A percentile compares a stretch with the other conserved stretches of the same genome.
phyloP scores from a whole-genome alignment of 92 coral and sea anemone genomes.

The Siderastrea siderea region DNA sequence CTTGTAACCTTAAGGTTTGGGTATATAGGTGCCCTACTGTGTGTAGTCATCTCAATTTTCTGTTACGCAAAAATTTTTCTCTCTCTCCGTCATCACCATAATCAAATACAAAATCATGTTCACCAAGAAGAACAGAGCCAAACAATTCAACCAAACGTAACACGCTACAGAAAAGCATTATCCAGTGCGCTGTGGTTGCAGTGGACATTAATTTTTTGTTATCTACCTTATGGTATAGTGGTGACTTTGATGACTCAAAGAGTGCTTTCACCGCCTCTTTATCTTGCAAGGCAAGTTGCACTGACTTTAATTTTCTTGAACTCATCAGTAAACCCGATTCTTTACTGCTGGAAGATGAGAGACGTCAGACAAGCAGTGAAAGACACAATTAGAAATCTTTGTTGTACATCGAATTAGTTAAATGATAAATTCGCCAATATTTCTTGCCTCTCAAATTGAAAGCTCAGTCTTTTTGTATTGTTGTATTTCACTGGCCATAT shows the following conservation, averaged over 20 bases:
- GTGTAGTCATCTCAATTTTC: background rate
- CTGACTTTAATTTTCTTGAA: conserved; percentile 8
- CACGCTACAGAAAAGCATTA: conserved; percentile 19
- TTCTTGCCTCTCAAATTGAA: too few relatives aligned
- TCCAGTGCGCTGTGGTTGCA: conserved; percentile 35
- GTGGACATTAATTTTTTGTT: conserved; percentile 5
- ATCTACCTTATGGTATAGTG: conserved; percentile 14
- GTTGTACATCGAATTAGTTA: background rate
- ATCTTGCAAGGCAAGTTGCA: background rate
- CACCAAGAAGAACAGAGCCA: background rate
- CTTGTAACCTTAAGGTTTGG: background rate
- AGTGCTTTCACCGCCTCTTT: background rate
- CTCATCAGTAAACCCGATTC: conserved; percentile 44
- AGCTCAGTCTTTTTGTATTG: too few relatives aligned
- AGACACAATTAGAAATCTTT: background rate
- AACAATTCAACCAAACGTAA: background rate
- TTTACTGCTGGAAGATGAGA: conserved; percentile 29
- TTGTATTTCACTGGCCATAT: too few relatives aligned
- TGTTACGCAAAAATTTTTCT: conserved; percentile 12
- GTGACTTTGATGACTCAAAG: background rate
- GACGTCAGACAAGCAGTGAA: conserved; percentile 27
- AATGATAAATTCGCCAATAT: too few relatives aligned
- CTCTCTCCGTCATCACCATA: background rate
- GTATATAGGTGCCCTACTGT: background rate
- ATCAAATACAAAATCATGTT: background rate